Evolutionary conservation across 2,888 invertebrate genomes (phyloP), one percentile per base, ranked within the genome.

Genomic region (Drosophila acutilabella): DNA sequence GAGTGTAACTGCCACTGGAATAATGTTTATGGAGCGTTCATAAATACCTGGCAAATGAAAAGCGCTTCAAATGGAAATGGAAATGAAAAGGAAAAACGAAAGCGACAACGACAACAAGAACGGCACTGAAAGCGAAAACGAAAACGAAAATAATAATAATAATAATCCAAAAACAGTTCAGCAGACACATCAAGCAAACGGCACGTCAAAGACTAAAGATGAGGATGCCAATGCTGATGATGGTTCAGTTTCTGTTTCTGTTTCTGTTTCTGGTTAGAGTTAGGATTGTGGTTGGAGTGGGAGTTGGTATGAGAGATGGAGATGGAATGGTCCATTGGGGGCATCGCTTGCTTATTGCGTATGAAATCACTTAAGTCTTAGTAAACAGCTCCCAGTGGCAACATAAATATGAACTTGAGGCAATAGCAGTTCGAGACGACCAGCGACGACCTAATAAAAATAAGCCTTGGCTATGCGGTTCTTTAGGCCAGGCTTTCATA

Each of bases 351-450:
- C 77, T 70, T 66, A 72, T 69, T 71, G 88, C 71, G 65, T 64
- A 78, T 64, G 70, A 85, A 88, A 88, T 85, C 85, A 88, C 88
- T 88, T 88, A 86, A 81, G 84, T 62, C 81, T 71, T 62, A 61
- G 80, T 70, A 76, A 88, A 88, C 83, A 74, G 83, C 83, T 88
- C 88, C 85, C 85, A 80, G 59, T 69, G 83, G 85, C 79, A 79
- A 75, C 78, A 88, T 85, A 86, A 85, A 83, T 77, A 82, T 80
- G 74, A 80, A 64, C 80, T 82, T 61, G 67, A 70, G 71, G 65
- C 69, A 67, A 56, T 60, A 42, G 38, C 41, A 16, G 70, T 52
- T 51, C 40, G 47, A 66, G 56, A 26, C 33, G 45, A 44, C 42
- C 44, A 33, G 13, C 42, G 44, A 26, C 48, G 50, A 38, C 57